Evolutionary conservation across 2,888 invertebrate species (phyloP).

Genomic region (Acheta domesticus): DNA sequence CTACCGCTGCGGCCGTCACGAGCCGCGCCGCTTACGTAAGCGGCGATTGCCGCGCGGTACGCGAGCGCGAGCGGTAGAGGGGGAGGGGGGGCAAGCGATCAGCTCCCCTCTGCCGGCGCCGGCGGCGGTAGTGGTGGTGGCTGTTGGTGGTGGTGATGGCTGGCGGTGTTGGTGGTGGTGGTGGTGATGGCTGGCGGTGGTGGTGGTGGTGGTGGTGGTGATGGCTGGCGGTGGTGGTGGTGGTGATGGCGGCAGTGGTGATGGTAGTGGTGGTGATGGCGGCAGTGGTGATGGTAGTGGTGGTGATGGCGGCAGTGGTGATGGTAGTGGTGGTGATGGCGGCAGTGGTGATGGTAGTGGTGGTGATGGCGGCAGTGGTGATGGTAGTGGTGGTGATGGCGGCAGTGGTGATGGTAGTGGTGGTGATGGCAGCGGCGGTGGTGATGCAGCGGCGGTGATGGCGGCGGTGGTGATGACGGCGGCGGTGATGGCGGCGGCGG

Average conservation of each 20-base stretch:
- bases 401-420: background rate
- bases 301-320: background rate
- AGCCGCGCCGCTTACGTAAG: background rate
- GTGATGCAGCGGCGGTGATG: background rate
- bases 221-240: background rate
- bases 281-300: background rate
- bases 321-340: background rate
- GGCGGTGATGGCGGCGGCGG: background rate
- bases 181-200: too few relatives aligned
- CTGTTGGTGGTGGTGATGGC: background rate
- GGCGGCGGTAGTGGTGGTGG: background rate
- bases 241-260: background rate
- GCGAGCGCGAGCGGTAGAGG: background rate
- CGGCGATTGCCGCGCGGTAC: slow-evolving; percentile 4
- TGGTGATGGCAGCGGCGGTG: background rate
- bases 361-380: background rate
- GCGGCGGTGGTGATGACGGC: too few relatives aligned
- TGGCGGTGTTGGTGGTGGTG: background rate
- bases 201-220: background rate
- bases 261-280: background rate
- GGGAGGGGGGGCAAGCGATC: background rate
- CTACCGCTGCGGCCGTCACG: background rate
- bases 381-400: background rate
- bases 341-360: too few relatives aligned
- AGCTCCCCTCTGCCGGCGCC: background rate